Evolutionary conservation across 2,113 vertebrate genomes (phyloP).

Genomic region (Girardinichthys multiradiatus): DNA sequence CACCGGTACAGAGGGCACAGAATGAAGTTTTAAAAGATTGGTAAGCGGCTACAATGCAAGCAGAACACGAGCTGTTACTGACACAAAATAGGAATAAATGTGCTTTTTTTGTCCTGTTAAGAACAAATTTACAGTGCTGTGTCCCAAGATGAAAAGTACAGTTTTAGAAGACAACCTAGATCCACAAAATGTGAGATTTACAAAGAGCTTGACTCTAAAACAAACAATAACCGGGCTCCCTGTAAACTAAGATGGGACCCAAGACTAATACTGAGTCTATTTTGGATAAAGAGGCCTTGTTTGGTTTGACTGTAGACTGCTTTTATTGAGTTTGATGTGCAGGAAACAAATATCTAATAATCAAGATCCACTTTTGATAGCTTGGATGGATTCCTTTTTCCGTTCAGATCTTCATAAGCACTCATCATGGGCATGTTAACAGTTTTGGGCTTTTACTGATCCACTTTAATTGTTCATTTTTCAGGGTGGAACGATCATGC

Average conservation of each 20-base stretch:
- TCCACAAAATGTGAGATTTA: background rate
- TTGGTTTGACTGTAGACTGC: background rate
- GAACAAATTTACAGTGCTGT: slow-evolving; percentile 13
- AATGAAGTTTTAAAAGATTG: slow-evolving; percentile 55
- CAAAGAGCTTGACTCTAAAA: background rate
- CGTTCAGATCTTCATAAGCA: background rate
- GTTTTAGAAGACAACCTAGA: background rate
- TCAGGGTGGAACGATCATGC: background rate
- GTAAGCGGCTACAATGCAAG: slow-evolving; percentile 70
- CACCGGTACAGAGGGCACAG: slow-evolving; percentile 34
- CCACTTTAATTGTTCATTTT: background rate
- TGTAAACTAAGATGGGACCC: no score
- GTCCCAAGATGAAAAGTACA: slow-evolving; percentile 11
- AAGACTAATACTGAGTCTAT: no score
- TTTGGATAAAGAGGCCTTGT: background rate
- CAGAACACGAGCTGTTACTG: slow-evolving; percentile 36
- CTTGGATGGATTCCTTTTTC: background rate
- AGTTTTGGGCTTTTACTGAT: background rate
- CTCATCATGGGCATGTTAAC: background rate
- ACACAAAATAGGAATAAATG: no score
- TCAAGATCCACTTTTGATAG: background rate
- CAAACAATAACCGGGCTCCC: no score
- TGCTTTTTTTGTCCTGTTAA: background rate
- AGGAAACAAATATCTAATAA: background rate
- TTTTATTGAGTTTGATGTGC: background rate